Evolutionary conservation across 2,797 vertebrate genomes (phyloP), one percentile per base, ranked within the genome.

Genomic region (Acanthurus tractus): DNA sequence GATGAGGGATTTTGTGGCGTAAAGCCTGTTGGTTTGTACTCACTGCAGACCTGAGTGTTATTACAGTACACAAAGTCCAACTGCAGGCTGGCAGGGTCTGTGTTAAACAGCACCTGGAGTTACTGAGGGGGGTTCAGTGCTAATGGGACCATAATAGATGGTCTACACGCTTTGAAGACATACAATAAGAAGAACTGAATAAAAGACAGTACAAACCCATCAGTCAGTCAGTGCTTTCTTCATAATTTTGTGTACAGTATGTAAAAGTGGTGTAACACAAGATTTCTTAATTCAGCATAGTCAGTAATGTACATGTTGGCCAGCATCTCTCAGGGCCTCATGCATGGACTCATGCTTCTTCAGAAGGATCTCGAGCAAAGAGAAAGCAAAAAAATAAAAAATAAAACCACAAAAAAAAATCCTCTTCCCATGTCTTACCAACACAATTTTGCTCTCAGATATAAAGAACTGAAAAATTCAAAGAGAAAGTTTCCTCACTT

Each of bases 241-340:
- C 25, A 29, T 29, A 29, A 29, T 29, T 3, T 29, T 29, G 17
- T 46, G 17, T 46, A 18, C 45, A 18, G 17, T 6, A 34, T 23
- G 23, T 36, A 23, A 59, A 15, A 62, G 10, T 34, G 18, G 46
- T 1, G 5, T 48, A 61, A 45, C 6, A 4, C 14, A 12, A 20
- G 59, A 36, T 65, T 54, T 90, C 93, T 93, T 90, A 96, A 95
- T 52, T 95, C 90, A 84, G 95, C 81, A 8, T 96, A 95, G 89
- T 93, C 96, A 73, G 89, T 86, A n/a, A 96, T 89, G 13, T 95
- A 91, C 79, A 95, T 92, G 0, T 68, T 64, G 72, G 86, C 89
- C 25, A 29, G 11, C 94, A 0, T 90, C 14, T 95, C 92, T 63
- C 70, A 96, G 93, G 3, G 61, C 76, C 70, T 96, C 72, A 36